These are phyloP conservation scores for Pseudomyrmex dendroicus DNA, from an alignment of 1,140 invertebrate genomes.

Conservation along the genomic window DNA sequence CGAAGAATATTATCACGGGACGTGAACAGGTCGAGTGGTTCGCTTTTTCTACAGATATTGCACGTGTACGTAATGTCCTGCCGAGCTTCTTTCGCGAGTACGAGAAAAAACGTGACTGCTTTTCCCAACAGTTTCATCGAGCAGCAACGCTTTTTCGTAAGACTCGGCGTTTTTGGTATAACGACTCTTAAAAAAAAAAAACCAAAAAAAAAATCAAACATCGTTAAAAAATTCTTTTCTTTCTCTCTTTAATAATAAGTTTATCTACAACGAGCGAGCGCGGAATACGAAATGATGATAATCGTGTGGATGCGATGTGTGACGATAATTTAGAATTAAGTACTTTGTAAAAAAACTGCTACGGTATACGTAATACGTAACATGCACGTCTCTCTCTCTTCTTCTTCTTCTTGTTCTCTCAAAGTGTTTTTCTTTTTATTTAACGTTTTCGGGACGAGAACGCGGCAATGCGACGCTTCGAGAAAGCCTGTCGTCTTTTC, in stretches of 20 bases:
- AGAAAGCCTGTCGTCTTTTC: constrained; percentile 5
- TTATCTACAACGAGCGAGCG: background rate
- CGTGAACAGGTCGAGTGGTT: constrained; percentile 12
- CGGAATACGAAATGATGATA: background rate
- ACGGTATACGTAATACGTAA: background rate
- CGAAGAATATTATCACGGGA: constrained; percentile 39
- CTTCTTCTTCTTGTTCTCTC: background rate
- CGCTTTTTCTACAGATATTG: constrained; percentile 3
- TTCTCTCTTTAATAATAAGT: background rate
- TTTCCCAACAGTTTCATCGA: background rate
- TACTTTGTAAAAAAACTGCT: constrained; percentile 4
- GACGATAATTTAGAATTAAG: constrained; percentile 41
- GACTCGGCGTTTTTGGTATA: constrained; percentile 14
- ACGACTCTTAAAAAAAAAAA: too few species aligned
- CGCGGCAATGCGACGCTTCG: background rate
- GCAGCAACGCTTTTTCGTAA: background rate
- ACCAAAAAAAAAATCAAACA: too few species aligned
- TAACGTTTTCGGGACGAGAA: background rate
- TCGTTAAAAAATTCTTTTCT: background rate
- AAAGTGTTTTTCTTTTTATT: background rate
- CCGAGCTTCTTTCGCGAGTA: background rate
- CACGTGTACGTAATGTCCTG: background rate
- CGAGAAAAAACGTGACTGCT: constrained; percentile 2
- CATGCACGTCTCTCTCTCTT: background rate
- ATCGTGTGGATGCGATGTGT: constrained; percentile 16